Base-by-base conservation (phyloP, 2,113 vertebrate species). In the Lipophrys pholis region DNA sequence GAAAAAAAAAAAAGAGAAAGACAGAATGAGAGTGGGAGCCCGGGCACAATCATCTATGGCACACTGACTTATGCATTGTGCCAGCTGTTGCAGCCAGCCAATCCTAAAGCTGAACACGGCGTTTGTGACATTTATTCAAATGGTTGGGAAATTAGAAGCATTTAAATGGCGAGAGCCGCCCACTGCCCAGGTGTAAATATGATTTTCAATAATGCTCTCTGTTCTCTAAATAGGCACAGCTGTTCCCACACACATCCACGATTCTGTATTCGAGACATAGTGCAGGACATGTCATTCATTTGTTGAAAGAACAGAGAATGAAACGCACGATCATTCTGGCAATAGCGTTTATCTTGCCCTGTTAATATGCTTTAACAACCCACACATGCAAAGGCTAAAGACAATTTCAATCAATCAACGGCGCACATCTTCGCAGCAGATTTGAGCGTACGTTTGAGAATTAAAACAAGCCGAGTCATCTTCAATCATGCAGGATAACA, bases 391-490 rank as follows among this genome's bases (percentile, higher is more conserved):
- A 39, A 76, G 67, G 68, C 81, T 83, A 59, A 68, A 85, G 75
- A 90, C 78, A 78, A 85, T 87, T 85, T 84, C 76, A 81, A 81
- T 91, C 86, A 75, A 82, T 85, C 78, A 78, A 83, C 84, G 87
- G 75, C 43, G 48, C 59, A 78, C 49, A 56, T 82, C 73, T 85
- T 80, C 69, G 63, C 49, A 84, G 76, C 63, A 65, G 80, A 76
- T 69, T 79, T 62, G 64, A 79, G 84, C 70, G 81, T 83, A 53
- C 30, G 59, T 85, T 77, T 82, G 67, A 86, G 79, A 76, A 77
- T 77, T 56, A 39, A 60, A 67, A 60, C 63, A 48, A 21, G 40
- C 69, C 7, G 51, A 72, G 53, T 30, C 35, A 36, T 63, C 42
- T 78, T 69, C 54, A 82, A 80, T 83, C 78, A 85, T 73, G 69